A percentile compares a stretch with the other conserved stretches of the same genome.
These are phyloP conservation scores for Rhogogaster chlorosoma DNA, from an alignment of 2,888 invertebrate genomes.

Conservation along the genomic window DNA sequence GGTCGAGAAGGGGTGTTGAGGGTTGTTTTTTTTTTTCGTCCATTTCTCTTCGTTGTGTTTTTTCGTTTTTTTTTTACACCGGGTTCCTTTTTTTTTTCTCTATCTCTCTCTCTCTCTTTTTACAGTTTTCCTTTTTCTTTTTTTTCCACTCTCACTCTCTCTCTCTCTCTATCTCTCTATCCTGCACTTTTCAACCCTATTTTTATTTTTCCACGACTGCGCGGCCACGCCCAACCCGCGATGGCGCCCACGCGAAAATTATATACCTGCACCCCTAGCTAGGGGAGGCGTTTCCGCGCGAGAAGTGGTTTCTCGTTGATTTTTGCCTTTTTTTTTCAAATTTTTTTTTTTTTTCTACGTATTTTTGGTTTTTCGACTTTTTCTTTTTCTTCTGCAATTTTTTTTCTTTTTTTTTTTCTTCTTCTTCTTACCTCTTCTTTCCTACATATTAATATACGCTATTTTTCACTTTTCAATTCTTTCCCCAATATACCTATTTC, in stretches of 20 bases:
- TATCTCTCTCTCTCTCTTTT: conserved; percentile 43
- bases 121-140: conserved; percentile 18
- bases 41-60: conserved; percentile 56
- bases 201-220: conserved; percentile 75
- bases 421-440: conserved; percentile 47
- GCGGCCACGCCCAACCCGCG: conserved; percentile 75
- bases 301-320: neutral
- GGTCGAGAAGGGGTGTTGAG: conserved; percentile 35
- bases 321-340: neutral
- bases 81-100: conserved; percentile 46
- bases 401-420: conserved; percentile 54
- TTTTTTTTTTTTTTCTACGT: neutral
- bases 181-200: conserved; percentile 56
- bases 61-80: conserved; percentile 33
- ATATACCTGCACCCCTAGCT: neutral
- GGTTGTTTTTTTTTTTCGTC: conserved; percentile 45
- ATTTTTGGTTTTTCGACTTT: neutral
- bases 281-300: conserved; percentile 8
- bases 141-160: conserved; percentile 59
- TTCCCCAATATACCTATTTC: too few relatives aligned
- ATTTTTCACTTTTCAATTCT: too few relatives aligned
- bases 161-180: conserved; percentile 55
- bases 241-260: conserved; percentile 72
- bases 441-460: too few relatives aligned
- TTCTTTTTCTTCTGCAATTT: neutral